Percentiles rank a stretch among this genome's conserved stretches.
Conservation (phyloP, 2,113 vertebrate species). For the Psilopsiagon aurifrons region DNA sequence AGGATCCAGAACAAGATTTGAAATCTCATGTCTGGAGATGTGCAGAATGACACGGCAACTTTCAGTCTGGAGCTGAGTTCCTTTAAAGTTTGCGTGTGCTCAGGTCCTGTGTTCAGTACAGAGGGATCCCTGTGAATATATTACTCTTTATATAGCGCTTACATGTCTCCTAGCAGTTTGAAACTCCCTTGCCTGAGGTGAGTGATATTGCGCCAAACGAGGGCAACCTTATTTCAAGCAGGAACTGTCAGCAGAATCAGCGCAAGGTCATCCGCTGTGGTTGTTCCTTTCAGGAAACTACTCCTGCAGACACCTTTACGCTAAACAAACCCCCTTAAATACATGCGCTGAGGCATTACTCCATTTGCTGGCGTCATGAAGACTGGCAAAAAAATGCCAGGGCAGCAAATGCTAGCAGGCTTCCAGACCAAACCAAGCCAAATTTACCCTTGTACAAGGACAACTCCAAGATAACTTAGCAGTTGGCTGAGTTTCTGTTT, state of each 20-base stretch:
- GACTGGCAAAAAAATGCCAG: conserved; percentile 58
- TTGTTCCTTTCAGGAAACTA: conserved; percentile 54
- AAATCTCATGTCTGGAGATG: not conserved
- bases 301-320: conserved; percentile 18
- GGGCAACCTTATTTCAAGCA: conserved; percentile 32
- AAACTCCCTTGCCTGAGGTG: conserved; percentile 7
- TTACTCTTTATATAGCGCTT: not conserved
- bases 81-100: not conserved
- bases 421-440: conserved; percentile 40
- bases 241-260: conserved; percentile 42
- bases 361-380: not conserved
- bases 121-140: not conserved
- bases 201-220: not conserved
- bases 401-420: conserved; percentile 46
- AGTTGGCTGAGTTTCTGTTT: conserved; percentile 18
- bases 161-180: not conserved
- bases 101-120: not conserved
- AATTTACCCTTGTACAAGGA: conserved; percentile 43
- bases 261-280: conserved; percentile 1
- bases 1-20: not conserved
- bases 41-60: not conserved
- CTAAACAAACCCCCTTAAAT: conserved; percentile 30
- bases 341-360: not conserved
- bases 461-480: conserved; percentile 36
- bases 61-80: not conserved